Base-by-base conservation (phyloP, 2,113 vertebrate genomes). In the Apaloderma vittatum region DNA sequence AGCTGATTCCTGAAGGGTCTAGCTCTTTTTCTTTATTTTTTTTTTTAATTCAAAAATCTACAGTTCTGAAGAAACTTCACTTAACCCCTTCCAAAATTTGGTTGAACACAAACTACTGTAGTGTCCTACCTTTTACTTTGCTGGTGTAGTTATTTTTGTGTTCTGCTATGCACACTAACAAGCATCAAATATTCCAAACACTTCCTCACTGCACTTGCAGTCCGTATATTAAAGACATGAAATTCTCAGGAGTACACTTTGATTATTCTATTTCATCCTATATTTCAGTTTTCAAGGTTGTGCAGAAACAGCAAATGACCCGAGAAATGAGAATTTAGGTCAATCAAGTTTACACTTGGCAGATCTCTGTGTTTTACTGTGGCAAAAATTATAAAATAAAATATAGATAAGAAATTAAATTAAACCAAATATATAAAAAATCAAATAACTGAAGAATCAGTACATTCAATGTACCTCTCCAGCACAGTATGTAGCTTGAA, bases 201-300 rank as follows among this genome's bases (percentile, higher is more conserved):
- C 16, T 72, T 91, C 34, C 36, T 74, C n/a, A 74, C 20, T 71
- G 65, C 75, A 88, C 7, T 86, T 88, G 13, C 17, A 74, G 43
- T n/a, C 51, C 74, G 19, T 66, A 86, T 93, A 96, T 91, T 78
- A 96, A 91, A 96, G 89, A 91, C 29, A 82, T 48, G 29, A 89
- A 95, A 95, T 90, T 37, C 66, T 90, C 95, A 74, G 15, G 62
- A 89, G 26, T 73, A 89, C 20, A 4, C 26, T 95, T 62, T 95
- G 93, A 92, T 94, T 92, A 43, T 77, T 88, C 20, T 76, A 85
- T 89, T 96, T 78, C 26, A 88, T 95, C 81, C 19, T 92, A 63
- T 51, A 72, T 65, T 97, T 96, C 29, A 62, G 37, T 83, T 94
- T 96, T 94, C 59, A 90, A 96, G 66, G 51, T 92, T 95, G 63